Conservation (phyloP, 2,888 invertebrate genomes). For the Nemurella pictetii region DNA sequence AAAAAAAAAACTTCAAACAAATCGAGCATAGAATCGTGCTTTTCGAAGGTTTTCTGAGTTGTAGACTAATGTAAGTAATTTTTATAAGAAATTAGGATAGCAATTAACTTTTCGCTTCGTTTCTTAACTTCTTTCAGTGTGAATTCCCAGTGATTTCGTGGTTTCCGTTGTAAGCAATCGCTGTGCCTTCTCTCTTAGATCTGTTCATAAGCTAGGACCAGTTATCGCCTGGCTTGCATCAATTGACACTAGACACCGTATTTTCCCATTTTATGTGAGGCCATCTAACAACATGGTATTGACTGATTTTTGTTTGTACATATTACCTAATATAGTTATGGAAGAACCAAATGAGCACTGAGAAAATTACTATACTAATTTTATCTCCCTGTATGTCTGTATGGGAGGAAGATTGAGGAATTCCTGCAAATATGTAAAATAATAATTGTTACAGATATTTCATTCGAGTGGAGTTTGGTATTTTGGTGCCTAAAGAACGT, state of each 20-base stretch:
- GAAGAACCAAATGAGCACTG: not conserved
- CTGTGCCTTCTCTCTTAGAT: conserved; percentile 42
- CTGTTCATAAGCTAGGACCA: conserved; percentile 12
- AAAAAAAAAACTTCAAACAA: not conserved
- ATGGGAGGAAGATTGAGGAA: not conserved
- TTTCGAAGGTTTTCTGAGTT: not conserved
- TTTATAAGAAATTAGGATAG: not conserved
- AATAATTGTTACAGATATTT: not conserved
- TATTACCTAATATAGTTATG: too few relatives aligned
- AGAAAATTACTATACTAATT: not conserved
- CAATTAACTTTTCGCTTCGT: not conserved
- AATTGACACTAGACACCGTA: not conserved
- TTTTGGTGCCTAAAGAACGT: not conserved
- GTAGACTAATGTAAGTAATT: not conserved
- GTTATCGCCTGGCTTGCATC: not conserved
- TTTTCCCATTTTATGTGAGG: not conserved
- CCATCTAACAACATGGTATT: not conserved
- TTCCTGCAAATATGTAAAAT: conserved; percentile 1
- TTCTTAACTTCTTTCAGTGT: not conserved
- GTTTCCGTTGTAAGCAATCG: conserved; percentile 38
- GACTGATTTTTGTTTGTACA: not conserved
- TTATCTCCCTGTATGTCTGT: not conserved
- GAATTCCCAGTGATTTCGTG: conserved; percentile 4
- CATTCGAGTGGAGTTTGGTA: not conserved
- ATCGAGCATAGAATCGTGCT: not conserved